These are phyloP conservation scores for Centropyge bicolor DNA, from an alignment of 2,797 vertebrate genomes.

Conservation along the genomic window DNA sequence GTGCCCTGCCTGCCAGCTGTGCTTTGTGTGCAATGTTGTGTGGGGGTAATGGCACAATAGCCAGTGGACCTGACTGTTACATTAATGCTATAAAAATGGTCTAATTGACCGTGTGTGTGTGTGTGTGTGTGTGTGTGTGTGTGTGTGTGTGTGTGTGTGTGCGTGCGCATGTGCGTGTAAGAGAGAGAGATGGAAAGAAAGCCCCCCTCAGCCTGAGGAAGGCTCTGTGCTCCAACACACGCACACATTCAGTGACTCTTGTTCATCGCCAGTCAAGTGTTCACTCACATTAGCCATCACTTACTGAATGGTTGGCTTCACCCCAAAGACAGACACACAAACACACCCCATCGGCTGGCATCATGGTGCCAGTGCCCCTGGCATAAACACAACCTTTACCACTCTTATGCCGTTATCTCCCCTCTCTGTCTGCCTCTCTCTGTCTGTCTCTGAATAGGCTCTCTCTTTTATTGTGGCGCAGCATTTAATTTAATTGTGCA, in stretches of 20 bases:
- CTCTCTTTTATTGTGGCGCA: conserved; percentile 39
- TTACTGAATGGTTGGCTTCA: conserved; percentile 55
- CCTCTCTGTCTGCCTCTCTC: conserved; percentile 49
- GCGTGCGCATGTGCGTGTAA: conserved; percentile 11
- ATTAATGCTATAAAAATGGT: conserved; percentile 71
- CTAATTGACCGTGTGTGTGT: conserved; percentile 67
- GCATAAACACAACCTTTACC: conserved; percentile 78
- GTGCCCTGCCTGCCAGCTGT: conserved; percentile 57
- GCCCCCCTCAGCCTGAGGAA: conserved; percentile 39
- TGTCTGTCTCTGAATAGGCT: conserved; percentile 22
- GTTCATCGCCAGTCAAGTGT: conserved; percentile 65
- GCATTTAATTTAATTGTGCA: conserved; percentile 31
- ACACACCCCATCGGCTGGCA: conserved; percentile 51
- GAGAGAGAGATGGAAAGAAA: conserved; percentile 25
- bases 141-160: conserved; percentile 26
- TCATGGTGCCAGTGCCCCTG: conserved; percentile 67
- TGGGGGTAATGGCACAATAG: conserved; percentile 55
- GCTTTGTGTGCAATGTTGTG: conserved; percentile 53
- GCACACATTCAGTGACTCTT: conserved; percentile 44
- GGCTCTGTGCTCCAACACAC: conserved; percentile 31
- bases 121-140: conserved; percentile 27
- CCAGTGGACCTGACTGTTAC: conserved; percentile 70
- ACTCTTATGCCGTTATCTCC: conserved; percentile 62
- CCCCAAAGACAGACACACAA: conserved; percentile 35
- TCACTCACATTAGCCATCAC: conserved; percentile 66